Percentiles rank a stretch among this genome's conserved stretches.
Conservation (phyloP, 2,888 invertebrate species). For the Cerastis leucographa region DNA sequence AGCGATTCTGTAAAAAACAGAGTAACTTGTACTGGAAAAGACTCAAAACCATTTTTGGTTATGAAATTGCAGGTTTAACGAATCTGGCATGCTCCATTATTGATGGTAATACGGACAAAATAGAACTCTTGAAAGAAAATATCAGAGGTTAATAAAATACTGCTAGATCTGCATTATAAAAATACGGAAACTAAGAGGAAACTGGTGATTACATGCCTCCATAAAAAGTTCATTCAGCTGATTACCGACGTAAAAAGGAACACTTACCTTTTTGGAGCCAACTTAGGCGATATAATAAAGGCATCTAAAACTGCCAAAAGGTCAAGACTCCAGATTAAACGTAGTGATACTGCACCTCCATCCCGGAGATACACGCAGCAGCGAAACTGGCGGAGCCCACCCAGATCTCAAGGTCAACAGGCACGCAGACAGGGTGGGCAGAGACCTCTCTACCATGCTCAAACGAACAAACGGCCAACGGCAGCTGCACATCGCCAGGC, state of each 20-base stretch:
- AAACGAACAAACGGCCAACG: conserved; percentile 12
- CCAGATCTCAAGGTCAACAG: conserved; percentile 11
- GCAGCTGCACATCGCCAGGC: neutral
- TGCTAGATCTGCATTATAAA: conserved; percentile 16
- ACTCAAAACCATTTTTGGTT: conserved; percentile 2
- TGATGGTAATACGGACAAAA: conserved; percentile 12
- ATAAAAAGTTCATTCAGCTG: conserved; percentile 7
- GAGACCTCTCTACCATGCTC: conserved; percentile 3
- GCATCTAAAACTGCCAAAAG: conserved; percentile 21
- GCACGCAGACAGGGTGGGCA: conserved; percentile 11
- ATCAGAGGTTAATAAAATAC: conserved; percentile 11
- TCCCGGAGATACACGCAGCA: neutral
- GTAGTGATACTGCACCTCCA: neutral
- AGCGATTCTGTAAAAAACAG: neutral
- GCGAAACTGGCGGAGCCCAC: conserved; percentile 8
- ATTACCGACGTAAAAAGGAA: conserved; percentile 13
- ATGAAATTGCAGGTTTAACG: conserved; percentile 4
- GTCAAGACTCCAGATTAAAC: conserved; percentile 14
- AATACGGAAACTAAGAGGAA: conserved; percentile 1
- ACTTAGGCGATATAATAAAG: conserved; percentile 17
- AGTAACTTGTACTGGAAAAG: neutral
- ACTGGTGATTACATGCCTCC: neutral
- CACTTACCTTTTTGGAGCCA: conserved; percentile 10
- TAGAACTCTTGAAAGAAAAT: conserved; percentile 8
- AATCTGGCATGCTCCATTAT: conserved; percentile 13